phyloP scores from a whole-genome alignment of 23 tunicate genomes.

The Halocynthia aurantium region DNA sequence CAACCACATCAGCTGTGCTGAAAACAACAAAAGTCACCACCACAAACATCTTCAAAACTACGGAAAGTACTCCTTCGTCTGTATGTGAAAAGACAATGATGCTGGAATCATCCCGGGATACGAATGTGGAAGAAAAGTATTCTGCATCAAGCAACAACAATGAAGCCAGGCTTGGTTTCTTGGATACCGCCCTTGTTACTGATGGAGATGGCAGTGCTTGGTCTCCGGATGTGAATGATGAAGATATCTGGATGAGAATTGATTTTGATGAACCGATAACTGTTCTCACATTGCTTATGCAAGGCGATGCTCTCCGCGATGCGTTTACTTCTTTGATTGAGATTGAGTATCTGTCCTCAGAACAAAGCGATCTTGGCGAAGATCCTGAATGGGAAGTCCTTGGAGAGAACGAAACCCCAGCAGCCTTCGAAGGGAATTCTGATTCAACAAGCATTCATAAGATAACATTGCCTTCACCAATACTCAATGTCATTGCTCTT shows the following conservation, averaged over 20 bases:
- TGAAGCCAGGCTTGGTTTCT: conserved; percentile 17
- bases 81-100: too few species aligned
- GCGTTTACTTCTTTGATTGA: too few species aligned
- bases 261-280: conserved; percentile 46
- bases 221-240: conserved; percentile 15
- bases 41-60: conserved; percentile 19
- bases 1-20: conserved; percentile 21
- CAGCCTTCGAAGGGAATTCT: conserved; percentile 20
- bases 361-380: too few species aligned
- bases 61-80: conserved; percentile 16
- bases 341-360: too few species aligned
- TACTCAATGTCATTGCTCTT: conserved; percentile 34
- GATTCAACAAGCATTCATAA: conserved; percentile 29
- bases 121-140: not conserved
- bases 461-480: conserved; percentile 25
- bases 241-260: conserved; percentile 14
- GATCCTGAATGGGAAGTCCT: too few species aligned
- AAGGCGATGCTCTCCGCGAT: conserved; percentile 35
- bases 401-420: too few species aligned
- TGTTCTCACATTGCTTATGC: conserved; percentile 39
- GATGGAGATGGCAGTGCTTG: conserved; percentile 4
- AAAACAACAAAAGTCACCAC: conserved; percentile 38
- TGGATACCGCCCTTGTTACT: not conserved
- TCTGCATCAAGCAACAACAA: conserved; percentile 53
- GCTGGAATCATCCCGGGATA: too few species aligned